These are phyloP conservation scores for Sebastes reedi DNA, from an alignment of 2,797 vertebrate species.

Conservation along the genomic window DNA sequence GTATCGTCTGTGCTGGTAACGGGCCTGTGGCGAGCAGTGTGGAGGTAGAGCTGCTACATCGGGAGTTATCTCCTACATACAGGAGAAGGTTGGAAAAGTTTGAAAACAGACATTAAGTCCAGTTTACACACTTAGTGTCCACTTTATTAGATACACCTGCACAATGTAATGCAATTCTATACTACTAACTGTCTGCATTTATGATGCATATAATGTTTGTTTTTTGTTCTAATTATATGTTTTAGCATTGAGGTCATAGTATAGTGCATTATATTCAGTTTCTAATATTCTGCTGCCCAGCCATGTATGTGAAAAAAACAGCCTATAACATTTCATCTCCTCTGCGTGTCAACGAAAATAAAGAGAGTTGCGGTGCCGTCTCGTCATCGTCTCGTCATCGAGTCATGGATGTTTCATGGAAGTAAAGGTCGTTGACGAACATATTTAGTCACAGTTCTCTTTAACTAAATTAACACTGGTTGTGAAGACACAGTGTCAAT, in stretches of 20 bases:
- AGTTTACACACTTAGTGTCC: neutral
- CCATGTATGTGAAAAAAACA: neutral
- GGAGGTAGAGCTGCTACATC: neutral
- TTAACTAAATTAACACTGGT: neutral
- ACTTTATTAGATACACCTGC: neutral
- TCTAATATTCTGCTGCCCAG: neutral
- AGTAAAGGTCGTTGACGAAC: neutral
- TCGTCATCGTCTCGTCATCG: neutral
- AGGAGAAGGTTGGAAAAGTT: neutral
- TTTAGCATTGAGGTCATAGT: neutral
- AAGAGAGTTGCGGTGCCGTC: too few relatives aligned
- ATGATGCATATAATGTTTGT: neutral
- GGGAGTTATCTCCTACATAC: neutral
- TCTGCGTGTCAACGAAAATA: too few relatives aligned
- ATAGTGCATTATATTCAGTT: neutral
- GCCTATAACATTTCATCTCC: too few relatives aligned
- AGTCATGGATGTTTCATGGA: neutral
- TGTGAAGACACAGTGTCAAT: neutral
- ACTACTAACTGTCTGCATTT: neutral
- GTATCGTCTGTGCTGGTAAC: slow-evolving; percentile 3
- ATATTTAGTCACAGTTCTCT: neutral
- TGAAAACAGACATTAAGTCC: too few relatives aligned
- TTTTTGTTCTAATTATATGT: neutral
- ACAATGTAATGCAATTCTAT: neutral
- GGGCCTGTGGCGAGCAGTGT: neutral